Evolutionary conservation across 2,113 vertebrate genomes (phyloP).

Genomic region (Nicator chloris): DNA sequence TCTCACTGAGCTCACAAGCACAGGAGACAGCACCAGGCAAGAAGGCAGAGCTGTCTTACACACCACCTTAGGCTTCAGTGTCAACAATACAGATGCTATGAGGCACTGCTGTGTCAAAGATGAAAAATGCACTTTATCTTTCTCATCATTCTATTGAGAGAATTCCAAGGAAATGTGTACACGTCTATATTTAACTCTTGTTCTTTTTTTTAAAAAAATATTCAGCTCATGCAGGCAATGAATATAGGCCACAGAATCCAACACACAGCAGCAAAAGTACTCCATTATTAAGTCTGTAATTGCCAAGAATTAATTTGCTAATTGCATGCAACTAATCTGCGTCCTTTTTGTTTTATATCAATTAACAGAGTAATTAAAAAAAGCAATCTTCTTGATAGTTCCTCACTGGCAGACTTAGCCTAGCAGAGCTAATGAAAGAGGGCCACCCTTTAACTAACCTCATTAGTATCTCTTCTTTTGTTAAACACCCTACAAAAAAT

Average conservation of each 20-base stretch:
- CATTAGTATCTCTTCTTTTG: slow-evolving; percentile 61
- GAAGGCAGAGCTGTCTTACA: neutral
- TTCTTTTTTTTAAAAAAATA: neutral
- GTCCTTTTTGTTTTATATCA: slow-evolving; percentile 91
- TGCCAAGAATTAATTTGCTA: slow-evolving; percentile 89
- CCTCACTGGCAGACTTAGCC: slow-evolving; percentile 64
- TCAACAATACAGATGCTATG: neutral
- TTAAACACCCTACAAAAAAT: slow-evolving; percentile 58
- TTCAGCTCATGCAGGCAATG: slow-evolving; percentile 28
- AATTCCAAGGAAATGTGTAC: neutral
- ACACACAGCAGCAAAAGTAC: slow-evolving; percentile 70
- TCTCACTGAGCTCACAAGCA: neutral
- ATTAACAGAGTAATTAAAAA: slow-evolving; percentile 96
- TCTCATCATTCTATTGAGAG: neutral
- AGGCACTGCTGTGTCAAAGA: neutral
- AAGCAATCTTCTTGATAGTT: slow-evolving; percentile 66
- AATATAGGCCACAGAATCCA: slow-evolving; percentile 66
- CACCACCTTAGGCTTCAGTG: neutral
- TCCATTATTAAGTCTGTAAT: slow-evolving; percentile 87
- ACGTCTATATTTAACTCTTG: slow-evolving; percentile 22
- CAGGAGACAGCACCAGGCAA: neutral
- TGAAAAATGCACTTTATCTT: neutral
- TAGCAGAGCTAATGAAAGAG: slow-evolving; percentile 60
- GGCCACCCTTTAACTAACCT: slow-evolving; percentile 64
- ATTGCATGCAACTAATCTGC: slow-evolving; percentile 90